Percentiles rank a stretch among this genome's conserved stretches.
Conservation (phyloP, 2,888 invertebrate species). For the Ligdia adustata region DNA sequence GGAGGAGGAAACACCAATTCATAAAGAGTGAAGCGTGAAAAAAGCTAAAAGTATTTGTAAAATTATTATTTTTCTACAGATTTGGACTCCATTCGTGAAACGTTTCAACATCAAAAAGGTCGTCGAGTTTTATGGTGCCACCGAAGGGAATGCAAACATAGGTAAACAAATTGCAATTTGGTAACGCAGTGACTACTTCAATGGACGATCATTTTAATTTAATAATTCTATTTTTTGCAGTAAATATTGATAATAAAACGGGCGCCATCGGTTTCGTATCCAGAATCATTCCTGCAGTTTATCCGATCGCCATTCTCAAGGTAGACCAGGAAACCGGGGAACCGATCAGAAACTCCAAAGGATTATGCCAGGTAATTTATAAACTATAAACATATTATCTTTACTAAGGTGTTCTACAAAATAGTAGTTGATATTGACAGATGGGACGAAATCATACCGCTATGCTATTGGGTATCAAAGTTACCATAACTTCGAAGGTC, state of each 20-base stretch:
- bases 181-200: neutral
- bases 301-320: slow-evolving; percentile 97
- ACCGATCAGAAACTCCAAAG: slow-evolving; percentile 93
- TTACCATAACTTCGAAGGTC: too few species aligned
- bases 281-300: slow-evolving; percentile 93
- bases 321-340: slow-evolving; percentile 95
- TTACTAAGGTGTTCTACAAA: too few species aligned
- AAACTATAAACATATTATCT: neutral
- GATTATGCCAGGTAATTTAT: slow-evolving; percentile 88
- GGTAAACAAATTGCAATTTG: slow-evolving; percentile 71
- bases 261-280: slow-evolving; percentile 99
- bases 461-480: too few species aligned
- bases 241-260: slow-evolving; percentile 95
- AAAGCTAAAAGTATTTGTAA: neutral
- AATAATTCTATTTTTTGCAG: slow-evolving; percentile 75
- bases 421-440: too few species aligned
- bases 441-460: too few species aligned
- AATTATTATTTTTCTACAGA: slow-evolving; percentile 78
- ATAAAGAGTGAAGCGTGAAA: too few species aligned
- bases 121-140: slow-evolving; percentile 98
- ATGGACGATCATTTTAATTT: slow-evolving; percentile 34
- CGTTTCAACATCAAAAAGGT: slow-evolving; percentile 94
- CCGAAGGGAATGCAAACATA: slow-evolving; percentile 99
- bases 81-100: slow-evolving; percentile 95
- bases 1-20: too few species aligned